Evolutionary conservation across 2,888 invertebrate genomes (phyloP).

Genomic region (Limulus polyphemus): DNA sequence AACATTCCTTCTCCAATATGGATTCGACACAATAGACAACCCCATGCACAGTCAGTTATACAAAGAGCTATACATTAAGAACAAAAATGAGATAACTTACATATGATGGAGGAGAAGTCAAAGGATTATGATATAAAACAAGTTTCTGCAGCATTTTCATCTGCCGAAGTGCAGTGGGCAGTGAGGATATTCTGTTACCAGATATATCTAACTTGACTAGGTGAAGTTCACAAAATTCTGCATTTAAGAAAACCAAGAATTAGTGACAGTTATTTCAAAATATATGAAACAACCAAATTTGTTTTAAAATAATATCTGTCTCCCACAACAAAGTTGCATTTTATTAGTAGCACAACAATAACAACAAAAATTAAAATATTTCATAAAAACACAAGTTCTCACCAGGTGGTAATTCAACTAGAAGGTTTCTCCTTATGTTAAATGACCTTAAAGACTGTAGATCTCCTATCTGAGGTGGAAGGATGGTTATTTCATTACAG

Average conservation of each 20-base stretch:
- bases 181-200: conserved; percentile 73
- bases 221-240: conserved; percentile 74
- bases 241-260: conserved; percentile 9
- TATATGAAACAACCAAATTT: not conserved
- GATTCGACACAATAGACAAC: too few species aligned
- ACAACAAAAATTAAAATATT: conserved; percentile 8
- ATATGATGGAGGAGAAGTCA: conserved; percentile 81
- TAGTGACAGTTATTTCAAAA: not conserved
- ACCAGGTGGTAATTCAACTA: conserved; percentile 77
- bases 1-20: too few species aligned
- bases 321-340: not conserved
- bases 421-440: conserved; percentile 69
- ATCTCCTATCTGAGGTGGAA: conserved; percentile 77
- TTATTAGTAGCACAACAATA: not conserved
- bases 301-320: not conserved
- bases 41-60: not conserved
- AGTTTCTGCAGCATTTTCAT: conserved; percentile 73
- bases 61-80: not conserved
- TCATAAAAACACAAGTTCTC: conserved; percentile 33
- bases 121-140: conserved; percentile 73
- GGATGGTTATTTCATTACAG: conserved; percentile 75
- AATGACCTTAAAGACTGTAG: conserved; percentile 62
- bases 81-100: conserved; percentile 46
- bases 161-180: conserved; percentile 74
- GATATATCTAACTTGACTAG: conserved; percentile 76